phyloP scores from a whole-genome alignment of 2,888 invertebrate species.

The Priocnemis perturbator region DNA sequence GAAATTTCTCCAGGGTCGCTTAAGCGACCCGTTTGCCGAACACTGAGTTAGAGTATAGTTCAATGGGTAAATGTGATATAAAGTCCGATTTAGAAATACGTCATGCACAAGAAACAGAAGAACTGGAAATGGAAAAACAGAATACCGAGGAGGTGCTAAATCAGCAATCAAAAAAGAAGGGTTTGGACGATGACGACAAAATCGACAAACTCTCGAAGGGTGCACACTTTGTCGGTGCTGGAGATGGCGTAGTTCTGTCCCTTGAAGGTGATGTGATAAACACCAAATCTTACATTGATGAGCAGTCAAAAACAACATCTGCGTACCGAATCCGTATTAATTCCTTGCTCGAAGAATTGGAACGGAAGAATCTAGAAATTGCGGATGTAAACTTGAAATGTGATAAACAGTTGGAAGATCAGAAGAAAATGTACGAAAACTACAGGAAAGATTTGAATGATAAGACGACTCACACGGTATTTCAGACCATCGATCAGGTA shows the following conservation, averaged over 20 bases:
- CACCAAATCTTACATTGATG: background rate
- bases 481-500: constrained; percentile 62
- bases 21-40: too few species aligned
- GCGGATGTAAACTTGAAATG: constrained; percentile 45
- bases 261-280: constrained; percentile 26
- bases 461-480: constrained; percentile 32
- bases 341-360: constrained; percentile 39
- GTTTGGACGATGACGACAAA: constrained; percentile 75
- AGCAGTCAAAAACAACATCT: constrained; percentile 16
- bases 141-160: constrained; percentile 84
- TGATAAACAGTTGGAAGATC: constrained; percentile 53
- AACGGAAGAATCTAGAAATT: constrained; percentile 36
- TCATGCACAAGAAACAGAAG: constrained; percentile 87
- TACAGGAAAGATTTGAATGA: constrained; percentile 47
- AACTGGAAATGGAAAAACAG: constrained; percentile 87
- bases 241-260: constrained; percentile 56
- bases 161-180: constrained; percentile 81
- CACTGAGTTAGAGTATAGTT: too few species aligned
- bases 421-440: constrained; percentile 34
- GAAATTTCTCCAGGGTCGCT: too few species aligned
- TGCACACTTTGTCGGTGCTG: constrained; percentile 64
- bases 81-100: constrained; percentile 79
- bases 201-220: constrained; percentile 75
- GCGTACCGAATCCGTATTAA: constrained; percentile 33
- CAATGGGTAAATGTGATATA: constrained; percentile 78